These are phyloP conservation scores for Ophion obscuratus DNA, from an alignment of 2,888 invertebrate species.

Conservation along the genomic window DNA sequence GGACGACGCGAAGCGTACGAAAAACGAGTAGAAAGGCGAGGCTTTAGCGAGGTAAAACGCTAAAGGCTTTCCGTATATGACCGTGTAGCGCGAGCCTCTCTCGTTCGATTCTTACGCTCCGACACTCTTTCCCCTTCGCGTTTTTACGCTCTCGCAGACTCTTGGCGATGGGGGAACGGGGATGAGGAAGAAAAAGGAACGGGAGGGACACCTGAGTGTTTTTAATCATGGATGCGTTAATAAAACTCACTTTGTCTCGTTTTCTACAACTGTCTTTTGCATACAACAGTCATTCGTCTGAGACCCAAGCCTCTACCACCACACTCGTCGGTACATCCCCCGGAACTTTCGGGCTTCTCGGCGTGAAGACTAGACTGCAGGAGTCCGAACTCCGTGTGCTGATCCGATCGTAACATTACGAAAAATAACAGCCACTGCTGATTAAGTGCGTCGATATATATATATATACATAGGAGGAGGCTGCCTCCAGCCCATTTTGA, in stretches of 20 bases:
- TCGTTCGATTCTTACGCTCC: constrained; percentile 66
- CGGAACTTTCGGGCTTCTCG: too few relatives aligned
- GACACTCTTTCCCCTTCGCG: constrained; percentile 63
- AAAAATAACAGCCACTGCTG: too few relatives aligned
- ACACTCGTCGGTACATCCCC: not conserved
- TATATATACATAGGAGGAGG: too few relatives aligned
- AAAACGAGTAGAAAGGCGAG: constrained; percentile 33
- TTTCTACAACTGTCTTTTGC: constrained; percentile 56
- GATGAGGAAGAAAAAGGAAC: constrained; percentile 61
- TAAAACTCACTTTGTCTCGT: constrained; percentile 71
- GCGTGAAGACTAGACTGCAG: too few relatives aligned
- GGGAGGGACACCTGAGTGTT: constrained; percentile 68
- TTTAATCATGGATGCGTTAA: constrained; percentile 75
- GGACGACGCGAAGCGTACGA: constrained; percentile 35
- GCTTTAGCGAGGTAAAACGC: not conserved
- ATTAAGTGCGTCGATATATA: too few relatives aligned
- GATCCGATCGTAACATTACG: too few relatives aligned
- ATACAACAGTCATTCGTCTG: constrained; percentile 31
- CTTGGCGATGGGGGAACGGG: constrained; percentile 35
- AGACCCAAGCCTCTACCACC: constrained; percentile 17
- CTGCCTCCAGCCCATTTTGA: too few relatives aligned
- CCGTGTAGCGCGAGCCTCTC: constrained; percentile 35
- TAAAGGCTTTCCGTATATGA: constrained; percentile 26
- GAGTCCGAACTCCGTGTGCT: too few relatives aligned
- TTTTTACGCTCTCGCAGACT: constrained; percentile 62